Percentiles rank a stretch among this genome's conserved stretches.
phyloP scores from a whole-genome alignment of 2,797 vertebrate species.

The Poliocrania exsul region DNA sequence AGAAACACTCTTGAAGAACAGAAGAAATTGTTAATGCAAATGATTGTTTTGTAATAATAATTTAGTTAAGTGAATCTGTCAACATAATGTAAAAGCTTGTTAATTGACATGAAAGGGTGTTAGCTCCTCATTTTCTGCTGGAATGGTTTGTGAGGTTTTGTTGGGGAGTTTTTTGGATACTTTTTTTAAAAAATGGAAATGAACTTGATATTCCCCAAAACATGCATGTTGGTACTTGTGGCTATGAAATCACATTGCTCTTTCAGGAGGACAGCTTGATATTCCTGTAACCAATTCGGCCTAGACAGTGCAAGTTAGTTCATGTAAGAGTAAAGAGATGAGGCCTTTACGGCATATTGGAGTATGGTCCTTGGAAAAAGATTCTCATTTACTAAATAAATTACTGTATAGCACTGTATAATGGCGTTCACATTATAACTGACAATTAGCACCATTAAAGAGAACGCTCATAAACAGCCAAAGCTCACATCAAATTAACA shows the following conservation, averaged over 20 bases:
- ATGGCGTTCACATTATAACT: constrained; percentile 73
- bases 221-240: neutral
- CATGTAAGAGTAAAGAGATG: constrained; percentile 59
- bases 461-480: constrained; percentile 72
- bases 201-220: neutral
- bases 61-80: constrained; percentile 1
- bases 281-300: constrained; percentile 9
- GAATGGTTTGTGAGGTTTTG: neutral
- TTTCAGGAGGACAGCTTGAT: neutral
- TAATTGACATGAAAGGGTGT: neutral
- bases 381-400: constrained; percentile 75
- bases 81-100: neutral
- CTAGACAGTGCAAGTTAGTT: constrained; percentile 46
- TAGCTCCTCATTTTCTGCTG: neutral
- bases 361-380: constrained; percentile 69
- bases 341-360: constrained; percentile 51
- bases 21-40: constrained; percentile 41
- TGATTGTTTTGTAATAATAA: constrained; percentile 12
- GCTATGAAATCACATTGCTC: neutral
- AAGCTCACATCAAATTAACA: constrained; percentile 76
- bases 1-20: neutral
- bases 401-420: constrained; percentile 72
- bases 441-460: constrained; percentile 75
- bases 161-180: neutral
- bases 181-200: neutral